Evolutionary conservation across 2,797 vertebrate species (phyloP).

Genomic region (Sebastes steindachneri): DNA sequence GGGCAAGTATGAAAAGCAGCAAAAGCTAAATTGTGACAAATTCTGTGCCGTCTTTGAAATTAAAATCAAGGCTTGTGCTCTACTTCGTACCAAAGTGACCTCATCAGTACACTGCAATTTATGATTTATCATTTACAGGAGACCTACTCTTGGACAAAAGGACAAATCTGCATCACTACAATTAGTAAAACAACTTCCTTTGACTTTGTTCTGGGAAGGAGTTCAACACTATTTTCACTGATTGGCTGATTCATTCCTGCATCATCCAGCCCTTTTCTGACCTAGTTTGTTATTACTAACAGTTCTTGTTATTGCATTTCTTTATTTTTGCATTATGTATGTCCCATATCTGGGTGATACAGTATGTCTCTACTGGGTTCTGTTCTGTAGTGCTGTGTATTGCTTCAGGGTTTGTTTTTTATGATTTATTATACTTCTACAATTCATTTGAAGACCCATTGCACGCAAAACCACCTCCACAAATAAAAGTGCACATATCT

Average conservation of each 20-base stretch:
- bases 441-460: background rate
- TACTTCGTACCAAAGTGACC: background rate
- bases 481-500: background rate
- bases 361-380: background rate
- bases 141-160: background rate
- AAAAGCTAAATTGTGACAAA: background rate
- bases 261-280: background rate
- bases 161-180: background rate
- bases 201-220: background rate
- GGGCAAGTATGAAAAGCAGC: background rate
- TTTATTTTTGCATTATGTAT: slow-evolving; percentile 8
- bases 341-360: background rate
- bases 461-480: background rate
- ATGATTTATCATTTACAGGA: background rate
- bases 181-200: background rate
- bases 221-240: slow-evolving; percentile 5
- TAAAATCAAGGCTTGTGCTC: background rate
- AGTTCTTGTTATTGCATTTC: background rate
- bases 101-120: background rate
- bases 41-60: background rate
- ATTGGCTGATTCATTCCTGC: background rate
- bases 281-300: background rate
- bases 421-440: background rate
- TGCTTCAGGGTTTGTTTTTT: background rate
- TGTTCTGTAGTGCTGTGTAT: background rate